Evolutionary conservation across 2,113 vertebrate genomes (phyloP), one percentile per base, ranked within the genome.

Genomic region (Vulpes ferrilata): DNA sequence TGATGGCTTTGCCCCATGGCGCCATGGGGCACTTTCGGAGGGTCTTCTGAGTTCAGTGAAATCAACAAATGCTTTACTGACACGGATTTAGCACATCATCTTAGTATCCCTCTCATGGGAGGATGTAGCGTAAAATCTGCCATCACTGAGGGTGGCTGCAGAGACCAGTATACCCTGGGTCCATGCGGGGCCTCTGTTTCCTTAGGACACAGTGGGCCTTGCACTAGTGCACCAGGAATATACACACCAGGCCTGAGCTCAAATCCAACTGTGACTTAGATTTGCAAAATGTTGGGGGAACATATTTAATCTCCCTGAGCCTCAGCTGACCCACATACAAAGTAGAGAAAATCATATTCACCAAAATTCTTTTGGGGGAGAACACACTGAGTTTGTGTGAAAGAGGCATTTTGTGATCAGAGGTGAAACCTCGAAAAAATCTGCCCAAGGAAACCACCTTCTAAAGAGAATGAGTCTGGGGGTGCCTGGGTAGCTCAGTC

Each of bases 121-220:
- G n/a, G 43, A 30, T 4, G 19, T 10, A 19, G 60, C 5, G 13
- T 60, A 51, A 82, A 82, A 38, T 17, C 23, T 76, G 59, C 27
- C 69, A n/a, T 22, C 12, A n/a, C 25, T 0, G 0, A n/a, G 53
- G 13, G 48, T 74, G 57, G 22, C 9, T 22, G 0, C 22, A 11
- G 32, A 25, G 22, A 55, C 22, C 43, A 16, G 23, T 15, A 19
- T 35, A 13, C 8, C 80, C 62, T 4, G 4, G 32, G 13, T 7
- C 53, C 11, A 1, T 0, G 5, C 1, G 20, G 35, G 57, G 27
- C 10, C 32, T 80, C 23, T 16, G 1, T 53, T 81, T 71, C 30
- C 69, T 73, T 64, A 7, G 4, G 22, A 27, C 15, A 0, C 7
- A 22, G 0, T 13, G 7, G 57, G 35, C 19, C 27, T 0, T 48